These are phyloP conservation scores for Galeopsomyia nigrocyanea DNA, from an alignment of 2,888 invertebrate species.

Conservation along the genomic window DNA sequence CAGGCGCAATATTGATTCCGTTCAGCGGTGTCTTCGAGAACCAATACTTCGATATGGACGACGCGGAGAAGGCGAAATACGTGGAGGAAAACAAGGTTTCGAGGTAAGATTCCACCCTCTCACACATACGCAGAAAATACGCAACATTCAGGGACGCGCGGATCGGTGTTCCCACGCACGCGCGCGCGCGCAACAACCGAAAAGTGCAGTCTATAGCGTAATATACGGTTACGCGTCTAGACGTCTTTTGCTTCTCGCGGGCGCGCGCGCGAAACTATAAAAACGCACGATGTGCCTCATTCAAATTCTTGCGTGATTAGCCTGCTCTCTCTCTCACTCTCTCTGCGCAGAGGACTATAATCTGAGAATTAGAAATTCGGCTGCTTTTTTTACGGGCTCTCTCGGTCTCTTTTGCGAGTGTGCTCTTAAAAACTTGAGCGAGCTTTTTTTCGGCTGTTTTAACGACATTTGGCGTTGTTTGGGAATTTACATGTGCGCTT, in stretches of 20 bases:
- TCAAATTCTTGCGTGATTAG: conserved; percentile 67
- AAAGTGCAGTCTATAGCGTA: conserved; percentile 43
- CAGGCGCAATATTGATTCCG: conserved; percentile 93
- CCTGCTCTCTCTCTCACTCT: conserved; percentile 23
- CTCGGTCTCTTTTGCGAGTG: background rate
- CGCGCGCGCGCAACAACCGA: conserved; percentile 1
- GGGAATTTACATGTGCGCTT: conserved; percentile 27
- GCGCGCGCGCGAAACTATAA: conserved; percentile 50
- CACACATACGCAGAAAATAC: background rate
- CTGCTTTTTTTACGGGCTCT: conserved; percentile 27
- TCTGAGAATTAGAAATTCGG: conserved; percentile 45
- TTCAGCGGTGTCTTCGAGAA: conserved; percentile 95
- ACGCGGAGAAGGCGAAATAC: conserved; percentile 81
- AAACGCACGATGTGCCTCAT: conserved; percentile 52
- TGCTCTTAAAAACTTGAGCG: background rate
- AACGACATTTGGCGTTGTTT: conserved; percentile 4
- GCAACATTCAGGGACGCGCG: conserved; percentile 6
- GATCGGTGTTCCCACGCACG: conserved; percentile 1
- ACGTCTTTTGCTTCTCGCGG: conserved; percentile 48
- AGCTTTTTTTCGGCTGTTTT: background rate
- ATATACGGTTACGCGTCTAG: conserved; percentile 59
- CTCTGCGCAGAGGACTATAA: conserved; percentile 27
- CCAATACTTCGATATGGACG: conserved; percentile 88
- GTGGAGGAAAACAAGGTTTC: conserved; percentile 86
- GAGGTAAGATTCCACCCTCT: conserved; percentile 73